Evolutionary conservation across 64 coral and sea anemone species (phyloP).

Genomic region (Astreopora myriophthalma): DNA sequence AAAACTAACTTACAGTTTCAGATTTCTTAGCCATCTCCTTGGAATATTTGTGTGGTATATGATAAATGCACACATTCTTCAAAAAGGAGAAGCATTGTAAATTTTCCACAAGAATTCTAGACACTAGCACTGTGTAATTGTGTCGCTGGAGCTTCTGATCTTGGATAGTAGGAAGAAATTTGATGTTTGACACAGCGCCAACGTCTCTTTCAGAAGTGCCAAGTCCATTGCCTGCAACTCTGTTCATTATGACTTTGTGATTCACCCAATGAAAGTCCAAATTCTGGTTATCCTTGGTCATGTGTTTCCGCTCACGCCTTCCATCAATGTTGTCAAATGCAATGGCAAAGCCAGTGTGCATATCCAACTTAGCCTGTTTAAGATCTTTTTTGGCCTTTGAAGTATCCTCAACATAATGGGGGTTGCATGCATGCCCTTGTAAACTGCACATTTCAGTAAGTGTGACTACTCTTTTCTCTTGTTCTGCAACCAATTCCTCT

Average conservation of each 20-base stretch:
- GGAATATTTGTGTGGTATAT: conserved; percentile 72
- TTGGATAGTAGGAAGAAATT: conserved; percentile 49
- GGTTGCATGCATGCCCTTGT: too few relatives aligned
- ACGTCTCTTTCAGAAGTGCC: background rate
- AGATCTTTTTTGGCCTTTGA: too few relatives aligned
- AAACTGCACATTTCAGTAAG: too few relatives aligned
- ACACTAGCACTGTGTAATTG: conserved; percentile 56
- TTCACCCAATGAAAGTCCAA: conserved; percentile 46
- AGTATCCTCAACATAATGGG: too few relatives aligned
- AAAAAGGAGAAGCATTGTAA: conserved; percentile 34
- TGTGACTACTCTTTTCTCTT: too few relatives aligned
- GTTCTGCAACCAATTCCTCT: too few relatives aligned
- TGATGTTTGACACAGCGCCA: conserved; percentile 58
- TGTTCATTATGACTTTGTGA: conserved; percentile 32
- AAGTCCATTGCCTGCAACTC: conserved; percentile 40
- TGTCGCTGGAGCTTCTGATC: conserved; percentile 41
- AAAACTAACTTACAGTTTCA: background rate
- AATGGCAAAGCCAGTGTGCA: background rate
- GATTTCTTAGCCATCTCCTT: conserved; percentile 55
- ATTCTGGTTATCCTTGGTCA: conserved; percentile 30
- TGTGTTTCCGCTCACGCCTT: conserved; percentile 19
- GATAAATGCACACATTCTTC: conserved; percentile 56
- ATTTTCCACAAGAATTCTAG: conserved; percentile 48
- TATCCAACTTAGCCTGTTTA: too few relatives aligned
- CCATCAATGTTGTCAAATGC: conserved; percentile 44